These are phyloP conservation scores for Cydia pomonella DNA, from an alignment of 1,140 invertebrate genomes.

Conservation along the genomic window DNA sequence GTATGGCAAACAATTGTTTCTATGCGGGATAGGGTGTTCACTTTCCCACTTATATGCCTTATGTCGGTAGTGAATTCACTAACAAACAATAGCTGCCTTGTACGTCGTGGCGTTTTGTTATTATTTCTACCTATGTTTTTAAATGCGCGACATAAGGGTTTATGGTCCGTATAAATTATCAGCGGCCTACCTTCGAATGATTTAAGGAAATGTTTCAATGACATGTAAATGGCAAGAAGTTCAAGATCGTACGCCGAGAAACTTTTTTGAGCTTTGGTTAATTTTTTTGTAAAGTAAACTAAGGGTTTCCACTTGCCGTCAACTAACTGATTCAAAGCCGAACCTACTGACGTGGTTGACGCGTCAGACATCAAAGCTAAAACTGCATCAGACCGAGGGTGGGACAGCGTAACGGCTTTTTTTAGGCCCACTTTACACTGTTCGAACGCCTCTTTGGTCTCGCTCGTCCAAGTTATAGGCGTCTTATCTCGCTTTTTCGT, in stretches of 20 bases:
- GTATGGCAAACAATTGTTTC: constrained; percentile 2
- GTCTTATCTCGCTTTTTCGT: constrained; percentile 42
- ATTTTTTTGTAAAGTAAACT: too few species aligned
- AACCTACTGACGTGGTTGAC: constrained; percentile 59
- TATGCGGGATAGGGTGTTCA: constrained; percentile 43
- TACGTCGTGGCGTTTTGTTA: constrained; percentile 37
- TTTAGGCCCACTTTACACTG: constrained; percentile 61
- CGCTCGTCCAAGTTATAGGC: constrained; percentile 51
- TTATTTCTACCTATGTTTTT: neutral
- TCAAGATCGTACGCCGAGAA: constrained; percentile 52
- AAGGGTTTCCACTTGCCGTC: neutral
- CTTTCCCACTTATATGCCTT: constrained; percentile 37
- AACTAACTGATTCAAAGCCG: constrained; percentile 52
- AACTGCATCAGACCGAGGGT: constrained; percentile 38
- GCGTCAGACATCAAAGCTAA: constrained; percentile 51
- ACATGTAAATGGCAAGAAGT: constrained; percentile 47
- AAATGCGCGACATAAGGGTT: constrained; percentile 59
- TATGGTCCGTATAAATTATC: constrained; percentile 62
- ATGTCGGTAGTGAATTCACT: constrained; percentile 41
- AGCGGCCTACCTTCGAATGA: constrained; percentile 50
- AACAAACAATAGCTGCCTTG: constrained; percentile 37
- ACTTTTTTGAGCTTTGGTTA: constrained; percentile 39
- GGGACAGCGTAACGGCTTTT: constrained; percentile 47
- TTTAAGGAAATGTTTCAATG: constrained; percentile 53
- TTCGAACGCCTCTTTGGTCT: constrained; percentile 56